Base-by-base conservation (phyloP, 2,113 vertebrate species). In the Prunella fulvescens region DNA sequence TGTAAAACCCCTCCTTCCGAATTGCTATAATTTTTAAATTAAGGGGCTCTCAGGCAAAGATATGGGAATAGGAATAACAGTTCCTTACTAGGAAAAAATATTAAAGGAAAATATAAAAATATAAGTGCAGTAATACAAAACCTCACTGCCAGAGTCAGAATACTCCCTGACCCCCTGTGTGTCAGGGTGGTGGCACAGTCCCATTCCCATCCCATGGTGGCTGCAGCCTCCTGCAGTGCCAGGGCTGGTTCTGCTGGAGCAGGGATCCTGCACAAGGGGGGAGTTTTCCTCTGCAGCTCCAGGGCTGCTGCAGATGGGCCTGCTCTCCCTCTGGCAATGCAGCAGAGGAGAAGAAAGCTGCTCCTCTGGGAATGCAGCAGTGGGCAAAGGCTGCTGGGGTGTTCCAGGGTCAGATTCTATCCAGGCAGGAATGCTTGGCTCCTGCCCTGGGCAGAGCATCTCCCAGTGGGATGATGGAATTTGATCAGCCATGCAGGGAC, bases 1-100 rank as follows among this genome's bases (percentile, higher is more conserved):
- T 24, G 3, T 1, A 35, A 57, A 57, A 9, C 22, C 4, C 2
- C 56, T 35, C 33, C 14, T 14, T 57, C 13, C 1, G 2, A 57
- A n/a, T n/a, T 23, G 3, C n/a, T 23, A 10, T 19, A 31, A 8
- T 19, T 54, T 31, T 31, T 18, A 20, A 54, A 54, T 54, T 8
- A 23, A 57, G 20, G 20, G 33, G 33, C 33, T 57, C 56, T 57
- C 24, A 25, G 48, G 23, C 23, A 48, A 24, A 48, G 47, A 48
- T 48, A 14, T 48, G 23, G 33, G 33, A n/a, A 1, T 1, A 5
- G 54, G 20, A n/a, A n/a, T 23, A 57, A 15, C 4, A 57, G 54
- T 23, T 48, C 47, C 24, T 57, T 57, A 10, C 3, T n/a, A n/a
- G 54, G 54, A n/a, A 56, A 33, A 19, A 44, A 44, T n/a, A n/a